Conservation (phyloP, 2,888 invertebrate genomes). For the Epiblema foenella region DNA sequence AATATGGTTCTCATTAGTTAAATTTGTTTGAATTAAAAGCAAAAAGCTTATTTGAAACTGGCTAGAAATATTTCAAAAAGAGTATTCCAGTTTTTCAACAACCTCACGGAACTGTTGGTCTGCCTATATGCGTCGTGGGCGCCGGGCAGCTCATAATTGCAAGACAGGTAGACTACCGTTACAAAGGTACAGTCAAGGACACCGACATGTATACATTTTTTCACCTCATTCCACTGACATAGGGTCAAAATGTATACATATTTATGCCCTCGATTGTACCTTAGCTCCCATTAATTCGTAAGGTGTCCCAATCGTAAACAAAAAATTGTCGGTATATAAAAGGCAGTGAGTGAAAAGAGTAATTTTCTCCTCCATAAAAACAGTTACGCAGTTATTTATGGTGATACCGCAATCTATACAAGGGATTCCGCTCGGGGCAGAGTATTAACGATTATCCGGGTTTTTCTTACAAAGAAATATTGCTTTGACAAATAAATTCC, state of each 20-base stretch:
- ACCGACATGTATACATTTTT: too few species aligned
- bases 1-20: too few species aligned
- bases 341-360: conserved; percentile 71
- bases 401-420: conserved; percentile 82
- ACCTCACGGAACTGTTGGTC: background rate
- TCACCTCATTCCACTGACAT: too few species aligned
- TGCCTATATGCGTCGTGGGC: background rate
- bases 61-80: background rate
- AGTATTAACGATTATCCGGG: conserved; percentile 81
- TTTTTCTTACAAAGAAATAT: conserved; percentile 76
- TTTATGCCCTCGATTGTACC: too few species aligned
- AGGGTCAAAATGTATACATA: too few species aligned
- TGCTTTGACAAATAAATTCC: conserved; percentile 79
- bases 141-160: background rate
- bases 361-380: conserved; percentile 79
- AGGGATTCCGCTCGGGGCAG: conserved; percentile 77
- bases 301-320: conserved; percentile 63
- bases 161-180: background rate
- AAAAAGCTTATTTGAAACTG: too few species aligned
- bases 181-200: conserved; percentile 11
- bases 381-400: conserved; percentile 83
- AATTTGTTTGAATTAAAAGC: too few species aligned
- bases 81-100: conserved; percentile 1
- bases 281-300: conserved; percentile 18
- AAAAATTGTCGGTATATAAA: conserved; percentile 71